Evolutionary conservation across 2,888 invertebrate genomes (phyloP), one percentile per base, ranked within the genome.

Genomic region (Ochropleura plecta): DNA sequence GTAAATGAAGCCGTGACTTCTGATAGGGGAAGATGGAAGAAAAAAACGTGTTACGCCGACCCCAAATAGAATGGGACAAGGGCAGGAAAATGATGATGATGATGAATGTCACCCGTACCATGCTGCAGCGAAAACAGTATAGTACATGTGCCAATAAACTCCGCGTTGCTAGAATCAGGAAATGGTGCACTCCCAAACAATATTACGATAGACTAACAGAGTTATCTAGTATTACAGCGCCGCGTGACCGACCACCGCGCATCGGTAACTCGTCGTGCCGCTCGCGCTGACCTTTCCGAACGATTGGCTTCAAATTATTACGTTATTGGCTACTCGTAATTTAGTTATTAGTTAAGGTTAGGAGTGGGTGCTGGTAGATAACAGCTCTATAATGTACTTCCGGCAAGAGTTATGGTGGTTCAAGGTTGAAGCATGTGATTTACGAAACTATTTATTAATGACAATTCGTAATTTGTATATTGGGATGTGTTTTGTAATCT

Each of bases 321-420:
- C 49, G 69, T 83, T 81, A 81, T 63, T 63, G 73, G 66, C 18
- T 18, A 67, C 60, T 70, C 18, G 57, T 66, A 63, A 83, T 70
- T 70, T 66, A 82, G 72, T 80, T 80, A 82, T 68, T 65, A 64
- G 42, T 60, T 44, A 9, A 48, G 42, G 69, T 55, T 30, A 12
- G 12, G 30, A 20, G 57, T 55, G 40, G 44, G 62, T 48, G 76
- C 51, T 57, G 20, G 9, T 16, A 53, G 48, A 59, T 70, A 82
- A 67, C 63, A 49, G 59, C 4, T 59, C 44, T n/a, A 40, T 63
- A 40, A 44, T 20, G 18, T 55, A 49, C 40, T 72, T 72, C 63
- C 46, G 40, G 46, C 44, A 42, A 16, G 40, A 46, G 42, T 44
- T 55, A 14, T 49, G 55, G 57, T 51, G 49, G 44, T 40, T 51